Evolutionary conservation across 2,113 vertebrate species (phyloP).

Genomic region (Gnathonemus echidnorhynchus): DNA sequence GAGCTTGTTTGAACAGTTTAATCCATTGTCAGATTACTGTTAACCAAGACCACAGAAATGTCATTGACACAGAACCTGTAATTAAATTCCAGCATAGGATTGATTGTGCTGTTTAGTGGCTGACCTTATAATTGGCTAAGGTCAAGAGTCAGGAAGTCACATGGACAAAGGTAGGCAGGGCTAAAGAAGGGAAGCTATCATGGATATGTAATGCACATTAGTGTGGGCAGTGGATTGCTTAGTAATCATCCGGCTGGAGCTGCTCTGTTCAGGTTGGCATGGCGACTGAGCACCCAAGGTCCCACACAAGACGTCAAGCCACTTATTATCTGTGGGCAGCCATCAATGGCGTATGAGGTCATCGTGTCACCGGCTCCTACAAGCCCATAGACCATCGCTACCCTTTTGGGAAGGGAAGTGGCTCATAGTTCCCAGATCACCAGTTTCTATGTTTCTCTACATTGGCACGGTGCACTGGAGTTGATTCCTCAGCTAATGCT

Average conservation of each 20-base stretch:
- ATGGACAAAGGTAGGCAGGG: not conserved
- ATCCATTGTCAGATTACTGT: not conserved
- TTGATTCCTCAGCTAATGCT: not conserved
- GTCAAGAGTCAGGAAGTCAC: conserved; percentile 13
- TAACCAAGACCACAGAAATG: not conserved
- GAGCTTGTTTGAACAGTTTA: not conserved
- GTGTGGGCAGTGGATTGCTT: not conserved
- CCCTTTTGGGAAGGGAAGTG: not conserved
- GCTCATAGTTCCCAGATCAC: not conserved
- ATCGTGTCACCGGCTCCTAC: not conserved
- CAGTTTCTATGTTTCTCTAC: not conserved
- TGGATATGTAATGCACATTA: not conserved
- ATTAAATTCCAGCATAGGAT: conserved; percentile 20
- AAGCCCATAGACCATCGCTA: not conserved
- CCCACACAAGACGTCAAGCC: not conserved
- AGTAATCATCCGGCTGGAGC: not conserved
- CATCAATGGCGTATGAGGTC: not conserved
- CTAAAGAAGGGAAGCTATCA: not conserved
- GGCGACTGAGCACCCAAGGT: conserved; percentile 14
- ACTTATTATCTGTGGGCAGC: not conserved
- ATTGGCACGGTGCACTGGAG: not conserved
- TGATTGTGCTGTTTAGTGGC: conserved; percentile 19
- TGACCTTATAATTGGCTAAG: conserved; percentile 26
- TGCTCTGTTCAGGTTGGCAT: conserved; percentile 13
- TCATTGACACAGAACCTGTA: not conserved